Conservation (phyloP, 2,888 invertebrate species). For the Acrobasis repandana region DNA sequence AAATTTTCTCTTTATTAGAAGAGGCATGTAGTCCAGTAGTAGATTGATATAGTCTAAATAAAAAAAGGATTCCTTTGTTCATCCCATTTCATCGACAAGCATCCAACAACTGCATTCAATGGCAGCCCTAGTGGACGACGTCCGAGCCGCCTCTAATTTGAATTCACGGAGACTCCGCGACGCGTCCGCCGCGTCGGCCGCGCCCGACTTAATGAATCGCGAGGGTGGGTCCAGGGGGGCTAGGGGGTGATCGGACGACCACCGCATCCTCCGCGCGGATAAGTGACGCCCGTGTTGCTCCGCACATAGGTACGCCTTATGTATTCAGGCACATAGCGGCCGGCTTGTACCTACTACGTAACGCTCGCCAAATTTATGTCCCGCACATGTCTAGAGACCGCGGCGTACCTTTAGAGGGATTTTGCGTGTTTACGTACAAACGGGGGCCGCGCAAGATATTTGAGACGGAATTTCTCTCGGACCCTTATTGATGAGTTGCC, state of each 20-base stretch:
- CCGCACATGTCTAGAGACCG: constrained; percentile 83
- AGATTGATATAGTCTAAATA: too few species aligned
- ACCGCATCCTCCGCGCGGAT: constrained; percentile 82
- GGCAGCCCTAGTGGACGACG: constrained; percentile 70
- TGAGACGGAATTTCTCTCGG: constrained; percentile 72
- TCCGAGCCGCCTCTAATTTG: constrained; percentile 82
- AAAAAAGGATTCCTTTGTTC: constrained; percentile 12
- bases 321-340: constrained; percentile 73
- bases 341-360: constrained; percentile 79
- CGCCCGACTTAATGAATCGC: constrained; percentile 82
- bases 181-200: constrained; percentile 81
- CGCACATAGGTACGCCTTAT: constrained; percentile 76
- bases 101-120: not conserved
- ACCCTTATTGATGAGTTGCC: constrained; percentile 73
- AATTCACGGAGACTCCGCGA: constrained; percentile 83
- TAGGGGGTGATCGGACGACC: constrained; percentile 76
- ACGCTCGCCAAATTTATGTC: constrained; percentile 82
- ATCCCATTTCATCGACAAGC: constrained; percentile 9
- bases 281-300: constrained; percentile 82
- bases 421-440: constrained; percentile 81
- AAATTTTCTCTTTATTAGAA: too few species aligned
- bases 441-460: constrained; percentile 71
- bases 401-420: constrained; percentile 81
- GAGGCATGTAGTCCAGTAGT: too few species aligned
- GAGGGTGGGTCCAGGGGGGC: constrained; percentile 59